Evolutionary conservation across 2,888 invertebrate genomes (phyloP).

Genomic region (Pristionchus fissidentatus): DNA sequence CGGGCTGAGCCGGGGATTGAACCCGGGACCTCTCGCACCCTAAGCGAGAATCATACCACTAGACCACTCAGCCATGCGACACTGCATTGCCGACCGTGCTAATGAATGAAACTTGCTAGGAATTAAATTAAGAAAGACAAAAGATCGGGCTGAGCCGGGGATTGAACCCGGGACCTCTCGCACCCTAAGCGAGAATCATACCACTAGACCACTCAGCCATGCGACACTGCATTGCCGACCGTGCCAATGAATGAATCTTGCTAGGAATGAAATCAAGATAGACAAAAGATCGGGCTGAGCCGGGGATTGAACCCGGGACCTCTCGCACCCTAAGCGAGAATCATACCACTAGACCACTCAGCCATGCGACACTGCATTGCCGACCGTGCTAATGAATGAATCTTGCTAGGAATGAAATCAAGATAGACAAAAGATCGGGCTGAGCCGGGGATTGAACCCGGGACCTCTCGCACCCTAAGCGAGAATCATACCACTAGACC

Average conservation of each 20-base stretch:
- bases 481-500: constrained; percentile 72
- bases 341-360: constrained; percentile 71
- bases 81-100: too few species aligned
- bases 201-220: constrained; percentile 75
- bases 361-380: too few species aligned
- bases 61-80: constrained; percentile 63
- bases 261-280: too few species aligned
- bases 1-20: constrained; percentile 63
- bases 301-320: constrained; percentile 70
- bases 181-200: constrained; percentile 76
- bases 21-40: constrained; percentile 73
- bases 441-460: constrained; percentile 67
- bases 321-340: constrained; percentile 73
- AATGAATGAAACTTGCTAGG: too few species aligned
- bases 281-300: constrained; percentile 54
- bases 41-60: constrained; percentile 72
- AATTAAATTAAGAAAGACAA: too few species aligned
- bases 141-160: constrained; percentile 64
- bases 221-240: too few species aligned
- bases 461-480: constrained; percentile 73
- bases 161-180: constrained; percentile 76
- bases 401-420: too few species aligned
- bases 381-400: too few species aligned
- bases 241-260: too few species aligned
- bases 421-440: constrained; percentile 52